Evolutionary conservation across 2,797 vertebrate genomes (phyloP), one percentile per base, ranked within the genome.

Genomic region (Anguilla obscura): DNA sequence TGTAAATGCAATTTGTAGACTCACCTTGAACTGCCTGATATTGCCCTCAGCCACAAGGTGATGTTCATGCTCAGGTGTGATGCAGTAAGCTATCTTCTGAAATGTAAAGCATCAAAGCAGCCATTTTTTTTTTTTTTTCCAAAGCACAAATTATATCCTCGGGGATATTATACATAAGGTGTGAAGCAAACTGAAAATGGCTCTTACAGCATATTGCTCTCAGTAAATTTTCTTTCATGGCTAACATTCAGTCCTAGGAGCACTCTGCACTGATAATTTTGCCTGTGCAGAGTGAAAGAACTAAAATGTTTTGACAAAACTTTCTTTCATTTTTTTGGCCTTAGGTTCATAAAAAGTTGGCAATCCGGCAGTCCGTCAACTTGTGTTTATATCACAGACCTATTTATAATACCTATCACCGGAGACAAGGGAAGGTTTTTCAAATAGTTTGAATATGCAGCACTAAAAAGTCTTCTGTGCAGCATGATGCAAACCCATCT

Each of bases 21-120:
- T 94, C 93, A 99, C 98, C 96, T 95, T 98, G 92, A 98, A 99
- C 91, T 99, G 98, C 84, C 97, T 96, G 91, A 99, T 56, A 0
- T 98, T 96, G 91, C 98, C 97, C 91, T 99, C 97, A 74, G 96
- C 95, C 93, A 99, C 98, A 88, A 98, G 92, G 90, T 99, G 98
- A 90, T 98, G 96, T 90, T 99, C 98, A 0, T 98, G 97, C 93
- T 99, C 97, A 16, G 98, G 98, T 33, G 98, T 99, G 94, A 99
- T 96, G 93, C 98, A 98, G 83, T 99, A 99, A 30, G 98, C 98
- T 95, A 99, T 95, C 90, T 96, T 98, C 98, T 99, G 95, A 94
- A 95, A 87, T 88, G 84, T 33, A 84, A 86, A 69, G 36, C 10
- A 86, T 27, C 82, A 36, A 69, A 87, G 48, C 10, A 86, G n/a